Evolutionary conservation across 2,888 invertebrate species (phyloP).

Genomic region (Phania funesta): DNA sequence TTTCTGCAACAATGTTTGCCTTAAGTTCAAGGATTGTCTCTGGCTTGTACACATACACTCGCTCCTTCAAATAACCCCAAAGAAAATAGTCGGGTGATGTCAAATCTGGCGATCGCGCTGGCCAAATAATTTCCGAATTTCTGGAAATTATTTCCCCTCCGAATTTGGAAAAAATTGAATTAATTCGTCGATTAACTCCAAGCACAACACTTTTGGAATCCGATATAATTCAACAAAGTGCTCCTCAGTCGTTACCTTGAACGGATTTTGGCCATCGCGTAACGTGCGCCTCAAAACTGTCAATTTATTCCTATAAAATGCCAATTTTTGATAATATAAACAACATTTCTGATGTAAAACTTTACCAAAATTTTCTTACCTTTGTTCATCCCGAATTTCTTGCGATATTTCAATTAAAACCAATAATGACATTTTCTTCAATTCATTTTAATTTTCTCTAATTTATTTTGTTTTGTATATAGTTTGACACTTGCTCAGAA

Average conservation of each 20-base stretch:
- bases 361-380: background rate
- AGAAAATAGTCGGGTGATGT: too few species aligned
- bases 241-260: slow-evolving; percentile 15
- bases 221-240: slow-evolving; percentile 49
- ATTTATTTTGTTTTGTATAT: too few species aligned
- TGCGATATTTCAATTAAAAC: background rate
- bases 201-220: slow-evolving; percentile 42
- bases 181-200: slow-evolving; percentile 33
- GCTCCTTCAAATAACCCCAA: too few species aligned
- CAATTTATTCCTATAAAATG: background rate
- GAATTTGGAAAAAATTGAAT: slow-evolving; percentile 31
- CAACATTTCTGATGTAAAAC: background rate
- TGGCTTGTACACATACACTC: too few species aligned
- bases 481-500: background rate
- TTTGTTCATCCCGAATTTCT: slow-evolving; percentile 11
- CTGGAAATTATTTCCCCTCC: too few species aligned
- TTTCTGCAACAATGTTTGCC: too few species aligned
- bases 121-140: too few species aligned
- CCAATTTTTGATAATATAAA: background rate
- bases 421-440: background rate
- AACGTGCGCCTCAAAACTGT: slow-evolving; percentile 13
- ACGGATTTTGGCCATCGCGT: slow-evolving; percentile 29
- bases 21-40: too few species aligned
- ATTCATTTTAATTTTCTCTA: too few species aligned
- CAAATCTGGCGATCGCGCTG: too few species aligned